Evolutionary conservation across 2,888 invertebrate genomes (phyloP).

Genomic region (Microctonus hyperodae): DNA sequence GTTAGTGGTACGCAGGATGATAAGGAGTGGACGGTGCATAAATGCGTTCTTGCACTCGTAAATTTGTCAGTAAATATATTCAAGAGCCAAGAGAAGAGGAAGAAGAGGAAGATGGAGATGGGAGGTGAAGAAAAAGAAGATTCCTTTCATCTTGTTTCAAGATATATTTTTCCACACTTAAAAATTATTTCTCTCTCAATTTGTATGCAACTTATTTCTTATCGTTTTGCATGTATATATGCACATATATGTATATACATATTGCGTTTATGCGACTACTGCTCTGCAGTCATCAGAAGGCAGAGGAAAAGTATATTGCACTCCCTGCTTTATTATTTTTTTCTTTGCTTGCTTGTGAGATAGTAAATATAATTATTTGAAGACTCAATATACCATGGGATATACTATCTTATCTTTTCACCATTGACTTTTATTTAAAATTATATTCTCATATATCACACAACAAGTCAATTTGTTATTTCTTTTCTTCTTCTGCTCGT

Average conservation of each 20-base stretch:
- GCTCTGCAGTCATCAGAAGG: conserved; percentile 6
- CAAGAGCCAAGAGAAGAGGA: not conserved
- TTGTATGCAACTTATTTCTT: conserved; percentile 43
- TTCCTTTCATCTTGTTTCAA: conserved; percentile 34
- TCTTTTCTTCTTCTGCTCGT: not conserved
- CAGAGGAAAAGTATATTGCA: not conserved
- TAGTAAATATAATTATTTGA: conserved; percentile 23
- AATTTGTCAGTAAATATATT: conserved; percentile 45
- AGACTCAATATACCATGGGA: conserved; percentile 11
- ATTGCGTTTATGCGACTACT: conserved; percentile 24
- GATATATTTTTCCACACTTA: conserved; percentile 32
- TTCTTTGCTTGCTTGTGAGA: not conserved
- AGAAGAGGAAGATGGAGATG: not conserved
- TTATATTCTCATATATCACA: conserved; percentile 2
- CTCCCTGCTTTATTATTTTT: not conserved
- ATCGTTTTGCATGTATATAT: conserved; percentile 31
- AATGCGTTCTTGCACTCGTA: conserved; percentile 43
- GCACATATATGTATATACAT: not conserved
- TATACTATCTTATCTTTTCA: conserved; percentile 11
- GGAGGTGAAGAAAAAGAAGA: not conserved
- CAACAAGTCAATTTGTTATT: conserved; percentile 1
- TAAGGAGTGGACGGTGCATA: conserved; percentile 1
- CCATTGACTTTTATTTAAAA: conserved; percentile 13
- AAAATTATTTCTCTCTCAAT: conserved; percentile 50
- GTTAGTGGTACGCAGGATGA: conserved; percentile 23